Percentiles rank a stretch among this genome's conserved stretches.
Evolutionary conservation across 2,888 invertebrate genomes (phyloP).

Genomic region (Andricus quercusramuli): DNA sequence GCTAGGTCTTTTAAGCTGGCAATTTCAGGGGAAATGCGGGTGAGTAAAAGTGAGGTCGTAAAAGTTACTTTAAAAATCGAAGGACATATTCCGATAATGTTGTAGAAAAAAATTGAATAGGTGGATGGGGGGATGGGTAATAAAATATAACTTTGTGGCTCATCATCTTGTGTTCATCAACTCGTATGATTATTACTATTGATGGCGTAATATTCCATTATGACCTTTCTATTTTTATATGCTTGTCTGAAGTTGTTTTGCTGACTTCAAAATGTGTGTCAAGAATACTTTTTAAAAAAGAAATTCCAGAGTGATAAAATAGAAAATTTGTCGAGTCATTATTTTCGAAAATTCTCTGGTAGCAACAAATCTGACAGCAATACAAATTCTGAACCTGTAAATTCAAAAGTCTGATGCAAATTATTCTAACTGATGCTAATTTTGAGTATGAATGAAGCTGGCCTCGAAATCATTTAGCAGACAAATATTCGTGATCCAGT

Average conservation of each 20-base stretch:
- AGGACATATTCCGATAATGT: neutral
- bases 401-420: neutral
- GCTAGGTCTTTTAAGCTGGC: neutral
- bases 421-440: neutral
- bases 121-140: conserved; percentile 6
- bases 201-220: conserved; percentile 23
- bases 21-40: conserved; percentile 31
- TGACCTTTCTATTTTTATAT: conserved; percentile 34
- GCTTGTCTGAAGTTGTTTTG: conserved; percentile 2
- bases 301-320: neutral
- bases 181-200: conserved; percentile 15
- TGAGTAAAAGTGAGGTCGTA: conserved; percentile 7
- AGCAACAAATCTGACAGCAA: neutral
- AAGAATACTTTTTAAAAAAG: neutral
- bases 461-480: neutral
- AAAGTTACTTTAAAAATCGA: conserved; percentile 29
- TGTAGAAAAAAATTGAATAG: conserved; percentile 1
- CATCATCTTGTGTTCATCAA: conserved; percentile 18
- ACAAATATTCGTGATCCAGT: neutral
- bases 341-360: neutral
- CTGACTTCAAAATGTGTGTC: conserved; percentile 26
- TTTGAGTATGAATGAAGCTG: conserved; percentile 1
- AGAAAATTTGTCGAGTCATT: neutral
- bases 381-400: neutral
- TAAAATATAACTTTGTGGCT: conserved; percentile 25